These are phyloP conservation scores for Bos javanicus DNA, from an alignment of 2,113 vertebrate species.

Conservation along the genomic window DNA sequence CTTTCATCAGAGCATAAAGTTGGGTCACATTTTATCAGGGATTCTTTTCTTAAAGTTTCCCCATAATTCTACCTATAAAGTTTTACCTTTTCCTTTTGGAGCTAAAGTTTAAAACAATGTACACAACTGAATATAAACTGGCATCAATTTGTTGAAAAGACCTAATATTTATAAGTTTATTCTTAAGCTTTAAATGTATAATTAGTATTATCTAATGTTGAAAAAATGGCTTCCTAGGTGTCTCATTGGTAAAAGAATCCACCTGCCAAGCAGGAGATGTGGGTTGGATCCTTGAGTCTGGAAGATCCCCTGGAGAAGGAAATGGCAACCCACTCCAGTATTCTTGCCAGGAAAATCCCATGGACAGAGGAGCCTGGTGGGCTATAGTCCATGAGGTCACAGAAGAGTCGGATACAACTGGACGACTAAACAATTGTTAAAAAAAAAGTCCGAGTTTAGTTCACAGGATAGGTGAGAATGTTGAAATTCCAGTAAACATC, in stretches of 20 bases:
- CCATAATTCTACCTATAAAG: not conserved
- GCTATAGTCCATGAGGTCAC: not conserved
- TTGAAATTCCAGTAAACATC: constrained; percentile 63
- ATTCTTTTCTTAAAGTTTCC: not conserved
- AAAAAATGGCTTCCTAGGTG: not conserved
- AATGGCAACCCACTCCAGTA: not conserved
- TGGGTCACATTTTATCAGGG: not conserved
- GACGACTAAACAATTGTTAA: not conserved
- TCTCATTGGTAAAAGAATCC: not conserved
- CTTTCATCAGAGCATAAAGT: not conserved
- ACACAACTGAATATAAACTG: not conserved
- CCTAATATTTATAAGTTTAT: not conserved
- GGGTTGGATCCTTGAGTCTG: not conserved
- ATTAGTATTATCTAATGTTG: not conserved
- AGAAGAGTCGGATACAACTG: not conserved
- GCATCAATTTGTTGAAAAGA: not conserved
- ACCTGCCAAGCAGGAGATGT: not conserved
- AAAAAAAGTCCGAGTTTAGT: constrained; percentile 56
- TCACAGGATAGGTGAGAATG: constrained; percentile 64
- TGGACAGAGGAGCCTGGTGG: not conserved
- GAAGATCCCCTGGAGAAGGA: not conserved
- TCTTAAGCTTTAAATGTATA: constrained; percentile 2
- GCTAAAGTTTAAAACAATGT: not conserved
- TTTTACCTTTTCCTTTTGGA: constrained; percentile 5
- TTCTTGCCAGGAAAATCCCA: not conserved